Conservation (phyloP, 2,888 invertebrate genomes). For the Pristionchus japonicus region DNA sequence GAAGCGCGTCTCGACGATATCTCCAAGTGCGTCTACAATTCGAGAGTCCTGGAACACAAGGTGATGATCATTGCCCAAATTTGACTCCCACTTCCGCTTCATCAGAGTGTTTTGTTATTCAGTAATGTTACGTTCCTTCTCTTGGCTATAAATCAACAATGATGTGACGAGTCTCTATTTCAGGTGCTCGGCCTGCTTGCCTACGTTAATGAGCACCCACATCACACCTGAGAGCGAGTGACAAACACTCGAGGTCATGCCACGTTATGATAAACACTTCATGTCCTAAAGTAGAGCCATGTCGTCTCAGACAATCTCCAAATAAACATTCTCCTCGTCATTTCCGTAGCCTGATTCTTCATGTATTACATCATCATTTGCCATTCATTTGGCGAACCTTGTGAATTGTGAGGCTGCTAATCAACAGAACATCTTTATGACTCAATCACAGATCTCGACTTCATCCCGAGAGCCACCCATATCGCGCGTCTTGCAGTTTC, state of each 20-base stretch:
- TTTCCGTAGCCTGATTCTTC: not conserved
- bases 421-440: not conserved
- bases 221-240: not conserved
- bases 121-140: no score
- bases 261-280: not conserved
- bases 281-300: not conserved
- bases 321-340: not conserved
- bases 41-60: conserved; percentile 52
- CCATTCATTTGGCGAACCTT: not conserved
- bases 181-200: not conserved
- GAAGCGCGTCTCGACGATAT: conserved; percentile 57
- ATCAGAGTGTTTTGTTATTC: no score
- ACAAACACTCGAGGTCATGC: not conserved
- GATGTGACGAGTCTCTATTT: not conserved
- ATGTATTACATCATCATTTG: not conserved
- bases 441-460: not conserved
- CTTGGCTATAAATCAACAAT: no score
- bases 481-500: conserved; percentile 9
- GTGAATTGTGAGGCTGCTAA: not conserved
- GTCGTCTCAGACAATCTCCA: not conserved
- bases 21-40: conserved; percentile 57
- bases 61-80: no score
- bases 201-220: conserved; percentile 34
- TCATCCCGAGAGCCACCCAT: conserved; percentile 21
- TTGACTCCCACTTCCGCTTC: no score